phyloP scores from a whole-genome alignment of 2,113 vertebrate species.

The Euleptes europaea region DNA sequence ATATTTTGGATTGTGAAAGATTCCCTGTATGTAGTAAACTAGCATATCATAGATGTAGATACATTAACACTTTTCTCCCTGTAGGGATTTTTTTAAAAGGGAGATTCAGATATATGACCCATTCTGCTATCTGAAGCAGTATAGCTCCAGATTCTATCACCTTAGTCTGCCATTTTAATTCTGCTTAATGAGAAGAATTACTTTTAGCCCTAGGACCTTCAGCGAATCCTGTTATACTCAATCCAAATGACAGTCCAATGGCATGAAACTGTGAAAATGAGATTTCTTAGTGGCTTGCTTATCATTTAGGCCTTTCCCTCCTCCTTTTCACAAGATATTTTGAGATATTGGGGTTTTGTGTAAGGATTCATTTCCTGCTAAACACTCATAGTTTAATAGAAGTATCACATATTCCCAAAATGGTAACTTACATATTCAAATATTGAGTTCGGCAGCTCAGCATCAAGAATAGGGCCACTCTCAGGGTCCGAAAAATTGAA shows the following conservation, averaged over 20 bases:
- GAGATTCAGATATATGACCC: not conserved
- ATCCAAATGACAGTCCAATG: not conserved
- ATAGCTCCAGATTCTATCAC: not conserved
- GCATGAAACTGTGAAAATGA: not conserved
- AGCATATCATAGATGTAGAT: too few species aligned
- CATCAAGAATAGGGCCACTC: constrained; percentile 88
- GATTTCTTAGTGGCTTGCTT: not conserved
- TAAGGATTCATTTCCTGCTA: not conserved
- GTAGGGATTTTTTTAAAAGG: not conserved
- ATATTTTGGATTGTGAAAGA: too few species aligned
- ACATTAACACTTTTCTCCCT: too few species aligned
- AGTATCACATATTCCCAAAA: not conserved
- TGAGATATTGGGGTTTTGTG: not conserved
- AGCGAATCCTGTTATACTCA: not conserved
- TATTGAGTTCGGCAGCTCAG: constrained; percentile 80
- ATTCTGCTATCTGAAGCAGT: not conserved
- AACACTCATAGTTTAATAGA: not conserved
- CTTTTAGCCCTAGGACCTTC: not conserved
- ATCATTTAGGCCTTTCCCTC: not conserved
- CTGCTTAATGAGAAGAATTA: not conserved
- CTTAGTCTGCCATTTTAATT: not conserved
- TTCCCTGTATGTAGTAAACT: too few species aligned
- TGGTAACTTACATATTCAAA: constrained; percentile 85
- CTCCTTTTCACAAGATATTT: not conserved
- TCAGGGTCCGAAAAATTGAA: constrained; percentile 87